Evolutionary conservation across 2,888 invertebrate genomes (phyloP), one percentile per base, ranked within the genome.

Genomic region (Epistrophe eligans): DNA sequence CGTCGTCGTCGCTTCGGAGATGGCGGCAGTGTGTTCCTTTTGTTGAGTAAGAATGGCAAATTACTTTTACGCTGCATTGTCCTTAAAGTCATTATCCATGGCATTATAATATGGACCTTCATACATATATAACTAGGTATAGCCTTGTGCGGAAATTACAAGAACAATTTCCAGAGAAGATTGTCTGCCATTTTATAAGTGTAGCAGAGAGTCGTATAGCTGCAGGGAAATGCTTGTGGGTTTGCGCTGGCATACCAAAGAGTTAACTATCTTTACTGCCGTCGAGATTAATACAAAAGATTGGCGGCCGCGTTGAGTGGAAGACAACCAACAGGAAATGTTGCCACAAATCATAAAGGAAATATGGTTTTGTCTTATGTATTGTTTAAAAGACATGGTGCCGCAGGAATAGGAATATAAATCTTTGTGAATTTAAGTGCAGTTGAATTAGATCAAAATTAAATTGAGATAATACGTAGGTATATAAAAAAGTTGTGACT

Each of bases 1-100:
- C 15, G 24, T 13, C 9, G 45, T 5, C 4, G 17, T n/a, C 32
- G 17, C 50, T 60, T 15, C 62, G 55, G 62, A 52, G 35, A 50
- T 13, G 64, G 45, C 45, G 57, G 43, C 70, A 64, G 43, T 67
- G 73, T 19, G 76, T 50, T 71, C 28, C 72, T 87, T 72, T 82
- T 87, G 87, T 87, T 79, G 43, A 19, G 43, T 35, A 35, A 83
- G 76, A 82, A 83, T 76, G 71, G 79, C 64, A 81, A 87, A 76
- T 82, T 79, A 76, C 79, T 83, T 76, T 74, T 79, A 48, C 58
- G 58, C 55, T 79, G 79, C 67, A 83, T 87, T 87, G 87, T 87
- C 87, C 81, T 82, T 81, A 76, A 73, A 87, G 79, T 82, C 83
- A 79, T 87, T 79, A 87, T 79, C 87, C 82, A 72, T 83, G 74